A percentile compares a stretch with the other conserved stretches of the same genome.
phyloP scores from a whole-genome alignment of 1,140 invertebrate species.

The Latrodectus geometricus region DNA sequence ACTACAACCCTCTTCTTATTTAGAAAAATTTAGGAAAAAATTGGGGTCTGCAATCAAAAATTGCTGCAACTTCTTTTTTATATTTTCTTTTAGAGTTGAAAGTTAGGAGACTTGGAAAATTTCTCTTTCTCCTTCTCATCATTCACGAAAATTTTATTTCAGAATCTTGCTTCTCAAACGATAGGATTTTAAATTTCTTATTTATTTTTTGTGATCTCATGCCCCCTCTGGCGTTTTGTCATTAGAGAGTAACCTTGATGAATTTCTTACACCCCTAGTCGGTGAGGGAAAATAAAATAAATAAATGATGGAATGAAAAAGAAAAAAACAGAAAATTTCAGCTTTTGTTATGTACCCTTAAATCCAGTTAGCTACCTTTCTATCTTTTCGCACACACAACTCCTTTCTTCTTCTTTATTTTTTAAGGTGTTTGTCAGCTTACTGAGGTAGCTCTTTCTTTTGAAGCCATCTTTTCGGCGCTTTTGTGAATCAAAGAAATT shows the following conservation, averaged over 20 bases:
- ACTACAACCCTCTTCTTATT: no score
- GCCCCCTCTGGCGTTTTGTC: slow-evolving; percentile 7
- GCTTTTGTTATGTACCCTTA: slow-evolving; percentile 38
- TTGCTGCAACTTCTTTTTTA: not conserved
- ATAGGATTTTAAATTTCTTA: slow-evolving; percentile 22
- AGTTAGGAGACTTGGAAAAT: not conserved
- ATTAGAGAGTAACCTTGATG: slow-evolving; percentile 51
- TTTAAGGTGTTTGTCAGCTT: slow-evolving; percentile 36
- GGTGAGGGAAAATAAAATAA: not conserved
- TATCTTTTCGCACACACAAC: not conserved
- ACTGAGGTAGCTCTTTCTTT: not conserved
- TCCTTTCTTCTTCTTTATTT: slow-evolving; percentile 36
- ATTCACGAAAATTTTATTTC: not conserved
- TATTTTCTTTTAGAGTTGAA: no score
- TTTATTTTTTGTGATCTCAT: not conserved
- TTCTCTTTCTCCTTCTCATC: not conserved
- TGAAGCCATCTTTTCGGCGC: slow-evolving; percentile 12
- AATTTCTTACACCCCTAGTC: not conserved
- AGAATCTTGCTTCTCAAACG: not conserved
- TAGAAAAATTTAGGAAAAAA: not conserved
- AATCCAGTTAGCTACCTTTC: slow-evolving; percentile 47
- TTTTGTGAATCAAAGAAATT: slow-evolving; percentile 58
- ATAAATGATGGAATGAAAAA: not conserved
- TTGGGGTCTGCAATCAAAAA: not conserved
- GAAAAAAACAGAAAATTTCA: not conserved